phyloP scores from a whole-genome alignment of 2,888 invertebrate genomes.

The Cerastoderma edule region DNA sequence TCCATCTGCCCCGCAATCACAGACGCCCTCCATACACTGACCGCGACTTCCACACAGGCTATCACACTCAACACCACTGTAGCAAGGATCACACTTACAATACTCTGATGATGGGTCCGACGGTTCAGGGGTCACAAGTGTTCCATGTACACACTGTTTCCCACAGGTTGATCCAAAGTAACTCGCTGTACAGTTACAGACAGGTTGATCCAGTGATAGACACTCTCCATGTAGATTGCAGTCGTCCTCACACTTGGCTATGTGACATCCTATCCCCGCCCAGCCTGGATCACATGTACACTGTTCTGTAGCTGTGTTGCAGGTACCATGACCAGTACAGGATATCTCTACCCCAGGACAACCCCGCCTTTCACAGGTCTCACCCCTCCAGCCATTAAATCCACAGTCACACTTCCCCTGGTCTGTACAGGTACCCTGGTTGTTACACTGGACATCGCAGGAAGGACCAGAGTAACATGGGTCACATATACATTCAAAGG shows the following conservation, averaged over 20 bases:
- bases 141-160: conserved; percentile 52
- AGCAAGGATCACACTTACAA: conserved; percentile 66
- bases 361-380: conserved; percentile 66
- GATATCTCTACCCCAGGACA: conserved; percentile 67
- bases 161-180: conserved; percentile 58
- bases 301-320: conserved; percentile 57
- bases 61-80: conserved; percentile 59
- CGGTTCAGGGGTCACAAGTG: conserved; percentile 24
- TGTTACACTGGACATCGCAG: conserved; percentile 67
- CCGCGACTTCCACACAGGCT: conserved; percentile 54
- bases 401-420: conserved; percentile 71
- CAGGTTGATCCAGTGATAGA: conserved; percentile 40
- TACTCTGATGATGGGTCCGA: conserved; percentile 43
- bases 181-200: conserved; percentile 44
- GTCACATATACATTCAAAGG: conserved; percentile 66
- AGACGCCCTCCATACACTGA: conserved; percentile 52
- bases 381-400: conserved; percentile 67
- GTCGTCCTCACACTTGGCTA: conserved; percentile 66
- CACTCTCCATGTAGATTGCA: conserved; percentile 69
- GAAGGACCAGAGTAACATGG: conserved; percentile 68
- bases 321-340: conserved; percentile 69
- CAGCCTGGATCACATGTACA: conserved; percentile 71
- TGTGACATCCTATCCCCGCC: conserved; percentile 68
- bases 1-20: conserved; percentile 71
- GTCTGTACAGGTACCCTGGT: conserved; percentile 58